Base-by-base conservation (phyloP, 2,113 vertebrate species). In the Catharus fuscescens region DNA sequence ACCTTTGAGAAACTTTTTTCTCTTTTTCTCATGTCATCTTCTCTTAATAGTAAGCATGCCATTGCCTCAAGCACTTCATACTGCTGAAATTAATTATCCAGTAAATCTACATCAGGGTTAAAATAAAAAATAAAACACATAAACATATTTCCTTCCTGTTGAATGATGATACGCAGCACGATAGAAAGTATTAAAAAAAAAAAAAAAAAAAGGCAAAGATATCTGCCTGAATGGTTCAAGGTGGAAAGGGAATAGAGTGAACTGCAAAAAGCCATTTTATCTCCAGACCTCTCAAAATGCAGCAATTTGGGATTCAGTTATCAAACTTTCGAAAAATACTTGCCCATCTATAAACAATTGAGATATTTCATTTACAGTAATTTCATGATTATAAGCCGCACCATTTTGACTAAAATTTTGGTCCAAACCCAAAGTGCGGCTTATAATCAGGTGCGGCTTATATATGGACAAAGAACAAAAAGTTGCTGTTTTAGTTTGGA, bases 241-340 rank as follows among this genome's bases (percentile, higher is more conserved):
- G 2, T 2, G 0, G 25, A 48, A 28, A 67, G 4, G 2, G 8
- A 44, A n/a, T 9, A 8, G 19, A 64, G 25, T 18, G 7, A 66
- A 79, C 5, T 20, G 5, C 16, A 59, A 67, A 17, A 77, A 69
- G 24, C 0, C 13, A 4, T n/a, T 29, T 47, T 14, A 18, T 38
- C 8, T 80, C 26, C 14, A 73, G 8, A 9, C 7, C 6, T 74
- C 10, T 3, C 20, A 86, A 53, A 45, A 70, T 11, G 2, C 18
- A 82, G 32, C 14, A 70, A 44, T 18, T 14, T 50, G 20, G 8
- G 5, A 48, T 77, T 76, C 20, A 57, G 0, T 14, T 62, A 29
- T 5, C 5, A 17, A 25, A 53, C 42, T 61, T 62, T 29, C 28
- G 4, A 45, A 32, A 90, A 90, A 57, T 42, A 18, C 2, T 48